phyloP scores from a whole-genome alignment of 2,113 vertebrate genomes.

The Hyperopisus bebe region DNA sequence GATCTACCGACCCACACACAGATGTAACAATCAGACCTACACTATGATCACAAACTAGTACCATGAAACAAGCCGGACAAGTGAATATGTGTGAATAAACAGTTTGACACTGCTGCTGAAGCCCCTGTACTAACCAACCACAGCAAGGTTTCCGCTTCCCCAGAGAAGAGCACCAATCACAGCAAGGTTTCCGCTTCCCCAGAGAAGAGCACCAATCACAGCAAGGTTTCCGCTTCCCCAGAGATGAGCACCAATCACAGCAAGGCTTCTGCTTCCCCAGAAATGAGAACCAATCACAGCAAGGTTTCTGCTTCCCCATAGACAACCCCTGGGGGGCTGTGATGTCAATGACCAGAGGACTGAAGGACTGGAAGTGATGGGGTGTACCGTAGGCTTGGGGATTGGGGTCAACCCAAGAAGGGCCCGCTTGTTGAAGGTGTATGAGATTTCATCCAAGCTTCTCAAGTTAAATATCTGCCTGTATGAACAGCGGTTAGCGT shows the following conservation, averaged over 20 bases:
- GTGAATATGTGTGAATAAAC: neutral
- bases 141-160: neutral
- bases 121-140: neutral
- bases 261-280: neutral
- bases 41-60: neutral
- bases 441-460: neutral
- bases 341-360: neutral
- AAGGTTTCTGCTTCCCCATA: neutral
- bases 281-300: too few relatives aligned
- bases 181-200: too few relatives aligned
- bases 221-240: neutral
- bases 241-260: neutral
- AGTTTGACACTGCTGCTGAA: neutral
- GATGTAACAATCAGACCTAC: neutral
- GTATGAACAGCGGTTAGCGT: neutral
- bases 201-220: too few relatives aligned
- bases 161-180: too few relatives aligned
- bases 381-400: neutral
- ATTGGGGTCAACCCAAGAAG: neutral
- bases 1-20: neutral
- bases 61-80: neutral
- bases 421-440: neutral
- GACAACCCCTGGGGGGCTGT: neutral
- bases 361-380: neutral
- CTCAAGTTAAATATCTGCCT: neutral